These are phyloP conservation scores for Alouatta palliata DNA, from an alignment of 2,113 vertebrate species.

Conservation along the genomic window DNA sequence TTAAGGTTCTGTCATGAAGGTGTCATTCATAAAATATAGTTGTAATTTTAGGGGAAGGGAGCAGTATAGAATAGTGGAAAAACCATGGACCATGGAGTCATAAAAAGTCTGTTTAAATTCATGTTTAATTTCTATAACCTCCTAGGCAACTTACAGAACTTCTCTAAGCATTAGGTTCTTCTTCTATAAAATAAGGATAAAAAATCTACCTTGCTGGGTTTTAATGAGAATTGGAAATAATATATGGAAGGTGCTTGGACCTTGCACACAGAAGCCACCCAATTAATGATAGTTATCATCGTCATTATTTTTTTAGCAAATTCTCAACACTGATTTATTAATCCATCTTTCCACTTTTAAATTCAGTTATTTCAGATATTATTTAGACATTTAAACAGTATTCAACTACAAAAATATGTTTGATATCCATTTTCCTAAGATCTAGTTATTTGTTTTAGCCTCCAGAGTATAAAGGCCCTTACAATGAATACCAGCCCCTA, in stretches of 20 bases:
- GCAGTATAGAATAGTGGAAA: background rate
- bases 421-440: background rate
- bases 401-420: background rate
- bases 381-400: constrained; percentile 18
- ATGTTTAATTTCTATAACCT: constrained; percentile 54
- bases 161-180: background rate
- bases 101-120: constrained; percentile 11
- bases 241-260: background rate
- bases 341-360: background rate
- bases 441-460: background rate
- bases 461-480: background rate
- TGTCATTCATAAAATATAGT: constrained; percentile 40
- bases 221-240: constrained; percentile 48
- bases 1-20: constrained; percentile 43
- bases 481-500: background rate
- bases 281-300: constrained; percentile 42
- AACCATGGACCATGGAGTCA: background rate
- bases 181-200: constrained; percentile 34
- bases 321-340: constrained; percentile 22
- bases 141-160: constrained; percentile 7
- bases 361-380: constrained; percentile 30
- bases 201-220: background rate
- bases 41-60: constrained; percentile 32
- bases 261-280: background rate
- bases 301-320: constrained; percentile 50